Percentiles rank a stretch among this genome's conserved stretches.
Conservation (phyloP, 2,888 invertebrate genomes). For the Drosophila lutescens region DNA sequence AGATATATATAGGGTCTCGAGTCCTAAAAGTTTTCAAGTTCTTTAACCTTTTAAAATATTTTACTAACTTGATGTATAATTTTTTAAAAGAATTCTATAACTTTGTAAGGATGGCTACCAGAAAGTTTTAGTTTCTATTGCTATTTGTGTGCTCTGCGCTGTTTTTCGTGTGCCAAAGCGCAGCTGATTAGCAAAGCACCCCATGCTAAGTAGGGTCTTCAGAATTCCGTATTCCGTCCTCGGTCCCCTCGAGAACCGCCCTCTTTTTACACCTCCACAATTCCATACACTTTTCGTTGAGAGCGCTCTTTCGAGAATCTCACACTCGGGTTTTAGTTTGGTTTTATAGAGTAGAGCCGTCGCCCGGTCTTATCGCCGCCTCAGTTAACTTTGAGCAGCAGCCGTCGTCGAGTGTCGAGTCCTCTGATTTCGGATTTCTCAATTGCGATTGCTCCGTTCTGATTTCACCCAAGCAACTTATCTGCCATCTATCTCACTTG, state of each 20-base stretch:
- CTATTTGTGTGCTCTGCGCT: not conserved
- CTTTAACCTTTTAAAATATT: too few species aligned
- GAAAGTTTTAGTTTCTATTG: not conserved
- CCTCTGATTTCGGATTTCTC: slow-evolving; percentile 23
- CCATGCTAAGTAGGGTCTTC: slow-evolving; percentile 31
- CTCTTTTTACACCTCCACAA: not conserved
- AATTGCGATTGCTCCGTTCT: not conserved
- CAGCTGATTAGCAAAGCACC: slow-evolving; percentile 28
- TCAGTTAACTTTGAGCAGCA: slow-evolving; percentile 27
- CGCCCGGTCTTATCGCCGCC: slow-evolving; percentile 21
- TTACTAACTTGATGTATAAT: too few species aligned
- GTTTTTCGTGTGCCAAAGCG: slow-evolving; percentile 1
- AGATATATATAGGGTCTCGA: too few species aligned
- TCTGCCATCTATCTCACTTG: slow-evolving; percentile 9
- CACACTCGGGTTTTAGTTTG: slow-evolving; percentile 21
- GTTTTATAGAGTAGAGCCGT: not conserved
- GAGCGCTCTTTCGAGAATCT: slow-evolving; percentile 10
- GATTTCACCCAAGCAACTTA: not conserved
- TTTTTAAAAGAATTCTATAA: too few species aligned
- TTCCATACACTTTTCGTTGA: not conserved
- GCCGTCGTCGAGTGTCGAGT: slow-evolving; percentile 23
- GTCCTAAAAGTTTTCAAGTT: too few species aligned
- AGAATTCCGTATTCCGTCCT: not conserved
- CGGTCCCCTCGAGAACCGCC: not conserved
- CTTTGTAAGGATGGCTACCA: too few species aligned